Evolutionary conservation across 2,797 vertebrate species (phyloP).

Genomic region (Coendou prehensilis): DNA sequence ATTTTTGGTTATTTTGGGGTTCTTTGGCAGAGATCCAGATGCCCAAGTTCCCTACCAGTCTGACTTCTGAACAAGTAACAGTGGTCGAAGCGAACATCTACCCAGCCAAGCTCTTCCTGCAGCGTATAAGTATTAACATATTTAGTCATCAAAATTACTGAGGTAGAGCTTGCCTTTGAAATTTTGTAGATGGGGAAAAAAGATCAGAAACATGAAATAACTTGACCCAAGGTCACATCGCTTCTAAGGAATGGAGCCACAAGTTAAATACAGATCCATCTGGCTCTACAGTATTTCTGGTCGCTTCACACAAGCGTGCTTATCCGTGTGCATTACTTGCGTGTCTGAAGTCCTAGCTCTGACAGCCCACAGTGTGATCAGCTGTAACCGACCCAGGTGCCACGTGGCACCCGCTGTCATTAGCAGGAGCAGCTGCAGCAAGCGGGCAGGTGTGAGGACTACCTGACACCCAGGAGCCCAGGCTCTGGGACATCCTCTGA

Average conservation of each 20-base stretch:
- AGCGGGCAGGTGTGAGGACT: conserved; percentile 75
- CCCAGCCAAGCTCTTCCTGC: neutral
- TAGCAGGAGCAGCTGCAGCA: conserved; percentile 84
- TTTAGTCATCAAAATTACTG: neutral
- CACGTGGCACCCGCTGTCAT: conserved; percentile 71
- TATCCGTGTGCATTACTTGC: neutral
- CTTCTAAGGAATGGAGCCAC: neutral
- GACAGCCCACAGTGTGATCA: neutral
- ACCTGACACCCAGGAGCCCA: conserved; percentile 76
- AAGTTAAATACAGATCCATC: neutral
- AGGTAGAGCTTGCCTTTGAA: conserved; percentile 13
- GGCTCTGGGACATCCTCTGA: conserved; percentile 82
- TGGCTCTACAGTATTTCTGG: neutral
- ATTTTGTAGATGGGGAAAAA: conserved; percentile 5
- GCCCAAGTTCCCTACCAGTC: neutral
- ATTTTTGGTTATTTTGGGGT: conserved; percentile 4
- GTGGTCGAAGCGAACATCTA: neutral
- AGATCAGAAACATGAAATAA: conserved; percentile 33
- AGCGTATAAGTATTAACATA: neutral
- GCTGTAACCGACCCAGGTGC: neutral
- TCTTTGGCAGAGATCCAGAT: neutral
- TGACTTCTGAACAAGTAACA: neutral
- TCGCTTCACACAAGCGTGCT: neutral
- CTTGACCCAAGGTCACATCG: neutral
- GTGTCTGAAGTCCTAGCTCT: neutral